phyloP scores from a whole-genome alignment of 1,140 invertebrate genomes.

The Temnothorax nylanderi region DNA sequence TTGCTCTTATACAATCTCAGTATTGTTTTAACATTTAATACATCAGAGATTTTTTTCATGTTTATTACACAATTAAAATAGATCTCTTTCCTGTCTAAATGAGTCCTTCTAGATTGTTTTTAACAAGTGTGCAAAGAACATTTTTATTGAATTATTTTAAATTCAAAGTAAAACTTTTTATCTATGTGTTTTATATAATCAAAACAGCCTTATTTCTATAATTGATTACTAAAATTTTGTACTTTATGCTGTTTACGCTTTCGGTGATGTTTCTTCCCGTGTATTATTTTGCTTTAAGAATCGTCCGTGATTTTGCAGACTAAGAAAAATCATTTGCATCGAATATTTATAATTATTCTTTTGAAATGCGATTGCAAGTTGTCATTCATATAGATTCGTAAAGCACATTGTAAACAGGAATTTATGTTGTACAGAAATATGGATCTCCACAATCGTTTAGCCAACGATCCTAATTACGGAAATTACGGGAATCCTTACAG shows the following conservation, averaged over 20 bases:
- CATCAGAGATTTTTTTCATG: not conserved
- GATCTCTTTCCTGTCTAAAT: not conserved
- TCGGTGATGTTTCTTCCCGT: not conserved
- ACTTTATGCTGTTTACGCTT: not conserved
- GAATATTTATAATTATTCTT: not conserved
- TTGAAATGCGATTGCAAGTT: not conserved
- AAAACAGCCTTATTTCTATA: not conserved
- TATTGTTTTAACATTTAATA: not conserved
- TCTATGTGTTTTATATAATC: not conserved
- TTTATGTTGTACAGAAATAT: slow-evolving; percentile 22
- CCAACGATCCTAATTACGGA: slow-evolving; percentile 46
- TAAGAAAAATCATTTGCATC: not conserved
- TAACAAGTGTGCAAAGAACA: not conserved
- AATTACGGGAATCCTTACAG: not conserved
- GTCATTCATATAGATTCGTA: not conserved
- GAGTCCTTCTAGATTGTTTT: not conserved
- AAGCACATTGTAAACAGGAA: not conserved
- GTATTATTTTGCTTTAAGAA: slow-evolving; percentile 8
- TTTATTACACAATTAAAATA: not conserved
- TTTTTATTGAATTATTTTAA: not conserved
- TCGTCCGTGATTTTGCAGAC: not conserved
- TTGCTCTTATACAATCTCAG: not conserved
- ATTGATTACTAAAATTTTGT: not conserved
- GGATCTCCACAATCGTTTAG: slow-evolving; percentile 41
- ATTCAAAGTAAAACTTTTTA: not conserved